Conservation (phyloP, 2,797 vertebrate genomes). For the Chaenodraco wilsoni region DNA sequence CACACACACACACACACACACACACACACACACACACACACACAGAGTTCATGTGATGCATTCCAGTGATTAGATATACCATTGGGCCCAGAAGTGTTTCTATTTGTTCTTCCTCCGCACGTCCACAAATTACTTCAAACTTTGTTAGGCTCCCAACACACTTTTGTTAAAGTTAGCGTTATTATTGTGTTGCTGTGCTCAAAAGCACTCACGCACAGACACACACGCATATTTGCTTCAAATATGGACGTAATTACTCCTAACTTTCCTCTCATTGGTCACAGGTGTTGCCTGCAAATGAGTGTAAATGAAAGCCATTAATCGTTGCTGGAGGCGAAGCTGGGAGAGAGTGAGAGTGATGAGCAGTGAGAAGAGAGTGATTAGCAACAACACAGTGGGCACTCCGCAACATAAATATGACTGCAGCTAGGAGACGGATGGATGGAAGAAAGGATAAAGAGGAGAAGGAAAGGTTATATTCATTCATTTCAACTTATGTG, state of each 20-base stretch:
- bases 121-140: slow-evolving; percentile 31
- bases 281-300: slow-evolving; percentile 72
- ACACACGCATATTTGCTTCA: slow-evolving; percentile 24
- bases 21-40: slow-evolving; percentile 21
- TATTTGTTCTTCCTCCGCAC: neutral
- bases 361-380: slow-evolving; percentile 34
- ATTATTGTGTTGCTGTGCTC: slow-evolving; percentile 16
- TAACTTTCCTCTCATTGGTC: slow-evolving; percentile 62
- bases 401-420: slow-evolving; percentile 30
- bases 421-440: slow-evolving; percentile 40
- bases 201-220: neutral
- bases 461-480: neutral
- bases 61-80: slow-evolving; percentile 30
- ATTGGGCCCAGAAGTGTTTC: slow-evolving; percentile 5
- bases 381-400: slow-evolving; percentile 54
- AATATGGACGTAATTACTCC: slow-evolving; percentile 56
- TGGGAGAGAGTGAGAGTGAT: slow-evolving; percentile 30
- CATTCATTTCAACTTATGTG: slow-evolving; percentile 14
- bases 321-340: slow-evolving; percentile 61
- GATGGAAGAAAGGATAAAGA: slow-evolving; percentile 21
- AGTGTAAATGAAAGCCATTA: slow-evolving; percentile 71
- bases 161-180: slow-evolving; percentile 26
- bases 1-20: slow-evolving; percentile 4
- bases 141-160: slow-evolving; percentile 10
- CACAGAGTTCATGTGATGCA: slow-evolving; percentile 22